Base-by-base conservation (phyloP, 2,797 vertebrate species). In the Sebastes baramenuke region DNA sequence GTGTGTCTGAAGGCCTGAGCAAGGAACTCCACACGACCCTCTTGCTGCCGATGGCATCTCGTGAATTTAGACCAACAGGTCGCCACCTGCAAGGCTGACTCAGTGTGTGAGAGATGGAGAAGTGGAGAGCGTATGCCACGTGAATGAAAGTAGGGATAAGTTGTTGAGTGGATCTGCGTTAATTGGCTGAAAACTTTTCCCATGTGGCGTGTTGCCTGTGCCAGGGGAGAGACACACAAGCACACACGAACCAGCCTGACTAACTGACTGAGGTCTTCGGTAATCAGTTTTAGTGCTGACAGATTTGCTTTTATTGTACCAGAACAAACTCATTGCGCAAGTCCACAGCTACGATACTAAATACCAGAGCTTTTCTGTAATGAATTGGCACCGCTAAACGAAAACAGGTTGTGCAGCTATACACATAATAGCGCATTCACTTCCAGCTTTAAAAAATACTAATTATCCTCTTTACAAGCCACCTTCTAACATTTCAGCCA, bases 111-210 rank as follows among this genome's bases (percentile, higher is more conserved):
- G 60, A 64, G 71, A 49, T 22, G 74, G 42, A 64, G 29, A 49
- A 24, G 55, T 24, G 16, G 56, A 49, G 72, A 66, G 49, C 8
- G 61, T 22, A 68, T 64, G 70, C 66, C 70, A 81, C 67, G 75
- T 85, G 58, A 72, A 32, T 61, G 22, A 65, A 67, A 86, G 42
- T 32, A 71, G 38, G 32, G 49, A 20, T 66, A 62, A 71, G 72
- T 58, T 62, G 54, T 64, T 68, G 79, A 79, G 73, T 55, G 77
- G 34, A 22, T 84, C 77, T 80, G 81, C 84, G 82, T 62, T 80
- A 90, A 87, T 69, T 87, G 83, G 85, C 72, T 80, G 70, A 75
- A 79, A 72, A 73, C 65, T 30, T 77, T 89, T 81, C 80, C 82
- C 77, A 89, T 71, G 73, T 82, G 60, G 34, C 61, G 67, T 30